A percentile compares a stretch with the other conserved stretches of the same genome.
These are phyloP conservation scores for Zoanthus sociatus DNA, from an alignment of 92 coral and sea anemone genomes.

Conservation along the genomic window DNA sequence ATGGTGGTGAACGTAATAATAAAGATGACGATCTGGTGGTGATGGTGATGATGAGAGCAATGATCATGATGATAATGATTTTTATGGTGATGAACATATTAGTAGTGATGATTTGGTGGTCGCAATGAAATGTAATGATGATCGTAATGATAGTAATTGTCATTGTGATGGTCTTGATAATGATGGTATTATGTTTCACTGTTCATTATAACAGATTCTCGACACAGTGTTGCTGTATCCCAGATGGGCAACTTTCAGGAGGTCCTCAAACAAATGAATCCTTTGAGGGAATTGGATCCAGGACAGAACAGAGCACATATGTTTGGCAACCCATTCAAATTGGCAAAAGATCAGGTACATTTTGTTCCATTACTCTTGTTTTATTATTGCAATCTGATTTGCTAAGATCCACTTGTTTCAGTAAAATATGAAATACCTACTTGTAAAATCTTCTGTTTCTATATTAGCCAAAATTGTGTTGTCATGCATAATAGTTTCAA, in stretches of 20 bases:
- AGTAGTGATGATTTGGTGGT: background rate
- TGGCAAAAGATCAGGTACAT: slow-evolving; percentile 94
- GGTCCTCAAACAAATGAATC: slow-evolving; percentile 90
- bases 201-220: slow-evolving; percentile 61
- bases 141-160: background rate
- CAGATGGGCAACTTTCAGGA: slow-evolving; percentile 98
- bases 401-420: no score
- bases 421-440: no score
- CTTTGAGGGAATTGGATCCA: slow-evolving; percentile 93
- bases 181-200: background rate
- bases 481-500: no score
- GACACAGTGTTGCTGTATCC: slow-evolving; percentile 94
- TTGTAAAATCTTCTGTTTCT: no score
- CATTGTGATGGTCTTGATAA: background rate
- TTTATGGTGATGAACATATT: background rate
- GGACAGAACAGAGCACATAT: slow-evolving; percentile 97
- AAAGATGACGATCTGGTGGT: background rate
- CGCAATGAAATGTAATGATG: no score
- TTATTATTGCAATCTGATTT: no score
- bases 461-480: no score
- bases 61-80: background rate
- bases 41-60: background rate
- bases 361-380: no score
- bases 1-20: no score
- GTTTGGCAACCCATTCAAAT: slow-evolving; percentile 99